These are phyloP conservation scores for Tenthredo livida DNA, from an alignment of 2,888 invertebrate genomes.

Conservation along the genomic window DNA sequence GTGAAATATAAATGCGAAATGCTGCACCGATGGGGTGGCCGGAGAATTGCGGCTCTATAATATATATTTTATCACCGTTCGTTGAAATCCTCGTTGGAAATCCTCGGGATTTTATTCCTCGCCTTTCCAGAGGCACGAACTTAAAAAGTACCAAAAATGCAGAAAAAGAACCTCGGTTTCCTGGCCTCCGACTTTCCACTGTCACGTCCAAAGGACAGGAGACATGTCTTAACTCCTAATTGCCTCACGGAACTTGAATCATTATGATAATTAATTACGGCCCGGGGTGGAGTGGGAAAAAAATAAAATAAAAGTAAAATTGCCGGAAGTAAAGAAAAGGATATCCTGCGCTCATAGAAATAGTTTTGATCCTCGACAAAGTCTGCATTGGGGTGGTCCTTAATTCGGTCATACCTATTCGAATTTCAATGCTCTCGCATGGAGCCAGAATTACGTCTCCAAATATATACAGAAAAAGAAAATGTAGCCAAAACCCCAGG, in stretches of 20 bases:
- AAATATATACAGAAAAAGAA: background rate
- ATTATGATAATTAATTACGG: conserved; percentile 9
- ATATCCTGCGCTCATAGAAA: background rate
- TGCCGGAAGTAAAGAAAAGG: background rate
- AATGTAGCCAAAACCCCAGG: no score
- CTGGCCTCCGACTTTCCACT: background rate
- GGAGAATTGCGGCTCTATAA: background rate
- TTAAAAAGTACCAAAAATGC: background rate
- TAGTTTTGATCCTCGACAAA: background rate
- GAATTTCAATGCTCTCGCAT: no score
- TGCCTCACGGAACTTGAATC: conserved; percentile 18
- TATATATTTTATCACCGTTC: background rate
- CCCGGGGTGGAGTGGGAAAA: background rate
- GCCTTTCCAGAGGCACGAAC: background rate
- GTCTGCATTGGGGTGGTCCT: no score
- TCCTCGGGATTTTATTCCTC: no score
- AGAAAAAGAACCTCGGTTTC: background rate
- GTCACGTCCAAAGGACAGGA: background rate
- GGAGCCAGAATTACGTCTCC: no score
- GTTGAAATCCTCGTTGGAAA: no score
- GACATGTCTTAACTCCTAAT: background rate
- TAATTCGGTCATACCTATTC: no score
- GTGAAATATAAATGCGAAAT: background rate
- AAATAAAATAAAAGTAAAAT: background rate
- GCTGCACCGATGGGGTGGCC: background rate